Base-by-base conservation (phyloP, 2,113 vertebrate genomes). In the Mola mola region DNA sequence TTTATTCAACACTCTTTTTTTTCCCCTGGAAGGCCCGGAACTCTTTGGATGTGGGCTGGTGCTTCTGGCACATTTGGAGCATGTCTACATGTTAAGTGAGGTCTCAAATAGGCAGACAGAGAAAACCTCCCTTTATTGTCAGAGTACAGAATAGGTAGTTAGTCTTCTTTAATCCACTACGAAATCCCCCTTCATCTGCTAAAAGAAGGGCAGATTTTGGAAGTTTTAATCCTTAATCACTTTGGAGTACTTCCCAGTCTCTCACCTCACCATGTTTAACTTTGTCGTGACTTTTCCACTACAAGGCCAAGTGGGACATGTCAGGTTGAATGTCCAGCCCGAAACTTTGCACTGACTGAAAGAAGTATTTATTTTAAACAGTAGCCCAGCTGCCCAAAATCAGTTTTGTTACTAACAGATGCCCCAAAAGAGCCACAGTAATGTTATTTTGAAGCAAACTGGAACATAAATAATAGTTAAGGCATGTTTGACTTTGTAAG, bases 221-320 rank as follows among this genome's bases (percentile, higher is more conserved):
- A 44, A 66, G 79, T 70, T 79, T 77, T 67, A 48, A 56, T 26
- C 19, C 34, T 65, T 76, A 82, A 72, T 81, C 72, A 72, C 51
- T 71, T 52, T 71, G 52, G 62, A 83, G 49, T 6, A 17, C 75
- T 66, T 79, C 77, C 73, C 61, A 75, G 36, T 36, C 67, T 81
- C 71, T 79, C 64, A 72, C 73, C 51, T 77, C 46, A 28, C 15
- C 19, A 50, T 0, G 7, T 70, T 73, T 48, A 68, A 62, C 63
- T 60, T 53, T 41, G 56, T 28, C 40, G 70, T 37, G 59, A 71
- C 28, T 72, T 75, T 78, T 73, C 26, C 57, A 24, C 48, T 40
- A 33, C 21, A 9, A 26, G 34, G n/a, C n/a, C n/a, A n/a, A n/a
- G n/a, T n/a, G 25, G 43, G 31, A 49, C 55, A 56, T 61, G 57